Evolutionary conservation across 2,888 invertebrate genomes (phyloP).

Genomic region (Euphydryas editha): DNA sequence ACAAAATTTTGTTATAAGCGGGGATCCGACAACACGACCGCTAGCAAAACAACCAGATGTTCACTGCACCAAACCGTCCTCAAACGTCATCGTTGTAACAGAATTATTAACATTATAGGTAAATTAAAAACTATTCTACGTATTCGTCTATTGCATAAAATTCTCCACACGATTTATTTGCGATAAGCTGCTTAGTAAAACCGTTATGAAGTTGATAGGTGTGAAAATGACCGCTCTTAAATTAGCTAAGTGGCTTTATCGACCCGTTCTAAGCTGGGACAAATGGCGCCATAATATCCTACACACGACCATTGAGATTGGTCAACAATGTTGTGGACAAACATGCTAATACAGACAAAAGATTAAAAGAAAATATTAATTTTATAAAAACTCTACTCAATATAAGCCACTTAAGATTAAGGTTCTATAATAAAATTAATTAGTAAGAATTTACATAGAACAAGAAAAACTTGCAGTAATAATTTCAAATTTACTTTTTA

Average conservation of each 20-base stretch:
- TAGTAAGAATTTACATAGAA: too few relatives aligned
- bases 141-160: conserved; percentile 33
- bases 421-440: too few relatives aligned
- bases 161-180: conserved; percentile 34
- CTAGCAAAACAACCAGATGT: too few relatives aligned
- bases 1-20: too few relatives aligned
- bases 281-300: conserved; percentile 53
- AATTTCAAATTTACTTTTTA: not conserved
- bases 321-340: conserved; percentile 1
- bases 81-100: not conserved
- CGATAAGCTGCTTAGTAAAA: conserved; percentile 54
- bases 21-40: too few relatives aligned
- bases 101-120: not conserved
- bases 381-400: not conserved
- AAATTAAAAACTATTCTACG: conserved; percentile 4
- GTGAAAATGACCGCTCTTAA: conserved; percentile 60
- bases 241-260: conserved; percentile 68
- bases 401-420: too few relatives aligned
- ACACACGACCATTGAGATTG: conserved; percentile 26
- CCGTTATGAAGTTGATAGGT: conserved; percentile 55
- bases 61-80: too few relatives aligned
- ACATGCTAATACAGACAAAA: not conserved
- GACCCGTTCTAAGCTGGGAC: conserved; percentile 53
- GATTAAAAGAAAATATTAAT: not conserved
- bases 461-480: not conserved